Base-by-base conservation (phyloP, 2,888 invertebrate genomes). In the Spilarctia lutea region DNA sequence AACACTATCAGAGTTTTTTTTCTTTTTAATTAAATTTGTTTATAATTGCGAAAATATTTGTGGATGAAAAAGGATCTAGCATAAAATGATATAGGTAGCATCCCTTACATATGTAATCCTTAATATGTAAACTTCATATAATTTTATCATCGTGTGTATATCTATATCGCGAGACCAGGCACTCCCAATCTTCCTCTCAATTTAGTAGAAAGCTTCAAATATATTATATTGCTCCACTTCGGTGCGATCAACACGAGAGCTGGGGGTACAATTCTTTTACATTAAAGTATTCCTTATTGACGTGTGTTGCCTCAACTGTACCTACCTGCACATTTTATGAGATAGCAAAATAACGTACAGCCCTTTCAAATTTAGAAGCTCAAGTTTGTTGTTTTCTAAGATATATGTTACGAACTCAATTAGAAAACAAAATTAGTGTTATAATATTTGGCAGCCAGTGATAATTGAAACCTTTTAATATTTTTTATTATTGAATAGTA, bases 201-300 rank as follows among this genome's bases (percentile, higher is more conserved):
- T 84, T 85, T 79, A 74, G 74, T 80, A 79, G 83, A 84, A 77
- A 84, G 84, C 81, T 73, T 52, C 72, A 77, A 86, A 84, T 85
- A 85, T 84, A 81, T 85, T 85, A 85, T 82, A 76, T 75, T 67
- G 79, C 60, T 69, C 74, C 78, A 82, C 84, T 84, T 84, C 42
- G 69, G 72, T 65, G 35, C 73, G 82, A 84, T 82, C 84, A 75
- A 71, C 80, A 71, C 48, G 75, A 74, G 83, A 75, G 80, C 81
- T 72, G 71, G 45, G 69, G 78, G 65, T 70, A 39, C 83, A 75
- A 83, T 84, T 83, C 79, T 79, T 77, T 80, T 74, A 73, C 81
- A 70, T 65, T 35, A 72, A 65, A 75, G 66, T 76, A 71, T 76
- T 72, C 72, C 83, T 77, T 73, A 52, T n/a, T 33, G 68, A 65